These are phyloP conservation scores for Ceyx melanurus DNA, from an alignment of 2,113 vertebrate species.

Conservation along the genomic window DNA sequence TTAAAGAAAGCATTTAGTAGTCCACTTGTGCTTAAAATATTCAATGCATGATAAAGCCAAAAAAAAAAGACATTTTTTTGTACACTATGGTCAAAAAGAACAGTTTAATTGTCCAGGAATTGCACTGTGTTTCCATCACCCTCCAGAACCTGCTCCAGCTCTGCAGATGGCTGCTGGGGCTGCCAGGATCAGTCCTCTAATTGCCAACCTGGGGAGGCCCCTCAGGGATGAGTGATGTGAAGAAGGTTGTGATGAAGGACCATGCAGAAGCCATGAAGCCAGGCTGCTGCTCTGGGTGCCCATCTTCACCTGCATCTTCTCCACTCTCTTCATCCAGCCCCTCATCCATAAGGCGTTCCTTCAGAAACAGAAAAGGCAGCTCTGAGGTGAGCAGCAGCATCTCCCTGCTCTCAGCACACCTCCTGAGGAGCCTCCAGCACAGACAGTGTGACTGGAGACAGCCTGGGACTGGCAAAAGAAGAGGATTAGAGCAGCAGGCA, in stretches of 20 bases:
- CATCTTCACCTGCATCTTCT: constrained; percentile 83
- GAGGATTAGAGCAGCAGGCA: neutral
- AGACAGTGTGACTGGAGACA: neutral
- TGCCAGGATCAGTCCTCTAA: constrained; percentile 74
- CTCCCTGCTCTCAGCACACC: neutral
- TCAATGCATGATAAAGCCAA: constrained; percentile 71
- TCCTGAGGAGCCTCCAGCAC: neutral
- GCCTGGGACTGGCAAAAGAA: neutral
- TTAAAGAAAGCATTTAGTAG: constrained; percentile 75
- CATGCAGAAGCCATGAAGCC: constrained; percentile 92
- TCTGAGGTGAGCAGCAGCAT: neutral
- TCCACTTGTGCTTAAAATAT: constrained; percentile 81
- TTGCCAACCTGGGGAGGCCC: constrained; percentile 91
- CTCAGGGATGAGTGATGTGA: constrained; percentile 95
- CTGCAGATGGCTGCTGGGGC: constrained; percentile 9
- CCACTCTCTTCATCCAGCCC: constrained; percentile 86
- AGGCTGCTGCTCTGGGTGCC: constrained; percentile 74
- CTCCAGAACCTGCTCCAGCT: constrained; percentile 61
- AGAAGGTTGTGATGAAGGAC: constrained; percentile 96
- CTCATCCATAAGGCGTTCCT: constrained; percentile 91
- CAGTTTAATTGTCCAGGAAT: constrained; percentile 71
- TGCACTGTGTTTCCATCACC: constrained; percentile 78
- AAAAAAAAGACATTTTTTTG: constrained; percentile 66
- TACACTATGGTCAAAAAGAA: constrained; percentile 76
- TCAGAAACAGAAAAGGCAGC: constrained; percentile 55